These are phyloP conservation scores for Eulimnadia texana DNA, from an alignment of 1,140 invertebrate genomes.

Conservation along the genomic window DNA sequence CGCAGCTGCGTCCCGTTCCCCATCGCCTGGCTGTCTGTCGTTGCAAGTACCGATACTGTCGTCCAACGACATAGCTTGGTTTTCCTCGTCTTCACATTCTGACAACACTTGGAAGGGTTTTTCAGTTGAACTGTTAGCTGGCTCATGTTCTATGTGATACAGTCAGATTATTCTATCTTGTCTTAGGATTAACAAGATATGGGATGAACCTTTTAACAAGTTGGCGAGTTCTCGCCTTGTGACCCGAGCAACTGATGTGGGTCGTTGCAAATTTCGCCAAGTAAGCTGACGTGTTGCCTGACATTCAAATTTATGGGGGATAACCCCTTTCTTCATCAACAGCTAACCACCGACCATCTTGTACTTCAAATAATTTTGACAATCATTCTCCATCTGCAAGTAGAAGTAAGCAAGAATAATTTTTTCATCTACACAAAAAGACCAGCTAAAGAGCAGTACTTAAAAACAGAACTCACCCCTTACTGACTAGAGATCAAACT, in stretches of 20 bases:
- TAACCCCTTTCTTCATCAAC: background rate
- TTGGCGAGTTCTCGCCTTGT: background rate
- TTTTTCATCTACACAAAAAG: background rate
- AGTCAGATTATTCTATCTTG: background rate
- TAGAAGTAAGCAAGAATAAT: background rate
- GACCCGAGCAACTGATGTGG: background rate
- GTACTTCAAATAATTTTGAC: background rate
- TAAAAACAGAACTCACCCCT: background rate
- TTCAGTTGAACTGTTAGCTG: too few relatives aligned
- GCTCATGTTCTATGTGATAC: too few relatives aligned
- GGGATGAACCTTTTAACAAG: background rate
- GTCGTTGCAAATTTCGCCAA: background rate
- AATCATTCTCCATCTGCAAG: background rate
- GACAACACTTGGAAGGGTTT: too few relatives aligned
- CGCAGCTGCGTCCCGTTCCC: too few relatives aligned
- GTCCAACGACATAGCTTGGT: too few relatives aligned
- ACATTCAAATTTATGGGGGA: background rate
- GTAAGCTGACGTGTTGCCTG: background rate
- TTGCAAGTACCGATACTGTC: background rate
- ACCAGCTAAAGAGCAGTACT: background rate
- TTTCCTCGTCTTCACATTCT: too few relatives aligned
- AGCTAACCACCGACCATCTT: background rate
- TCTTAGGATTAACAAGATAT: background rate
- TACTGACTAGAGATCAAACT: too few relatives aligned
- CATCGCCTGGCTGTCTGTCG: background rate